Base-by-base conservation (phyloP, 2,113 vertebrate species). In the Cavia porcellus region DNA sequence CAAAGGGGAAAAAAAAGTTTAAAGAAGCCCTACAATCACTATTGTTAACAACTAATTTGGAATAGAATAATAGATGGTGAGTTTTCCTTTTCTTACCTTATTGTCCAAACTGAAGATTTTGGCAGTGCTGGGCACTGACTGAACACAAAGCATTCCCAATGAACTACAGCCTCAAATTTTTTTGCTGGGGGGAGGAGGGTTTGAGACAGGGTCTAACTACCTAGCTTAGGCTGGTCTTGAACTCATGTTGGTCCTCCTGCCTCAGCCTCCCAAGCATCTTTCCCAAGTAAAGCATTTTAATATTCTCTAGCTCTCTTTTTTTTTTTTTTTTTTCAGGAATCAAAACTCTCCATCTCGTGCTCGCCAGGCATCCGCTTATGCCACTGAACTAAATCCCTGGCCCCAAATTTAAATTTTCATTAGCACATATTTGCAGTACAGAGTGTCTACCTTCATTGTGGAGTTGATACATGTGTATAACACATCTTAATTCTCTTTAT, bases 41-140 rank as follows among this genome's bases (percentile, higher is more conserved):
- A 93, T 88, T 80, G 87, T 96, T 42, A 86, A 95, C 84, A 59
- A 81, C n/a, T 77, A 97, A 90, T 95, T 75, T 28, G 13, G 94
- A 12, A 89, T 2, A 96, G 17, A 6, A 61, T 59, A 72, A 86
- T 14, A 79, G 25, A 52, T 42, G 14, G 24, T 72, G 30, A 19
- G 2, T 11, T 52, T n/a, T 25, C 9, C n/a, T 72, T 70, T 80
- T 96, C 57, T 75, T 74, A 64, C 35, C 57, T 74, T 94, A 80
- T 10, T 90, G 30, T 13, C 52, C n/a, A 75, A 68, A 52, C 61
- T 66, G 86, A 92, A 94, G 8, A 91, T 19, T 84, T 86, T 87
- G 19, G 14, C 72, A 75, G 72, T 12, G 24, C 38, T 25, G n/a
- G 81, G n/a, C 22, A n/a, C 6, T 83, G 11, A 83, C 17, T 82